phyloP scores from a whole-genome alignment of 2,797 vertebrate species.

The Pangasius krempfi region DNA sequence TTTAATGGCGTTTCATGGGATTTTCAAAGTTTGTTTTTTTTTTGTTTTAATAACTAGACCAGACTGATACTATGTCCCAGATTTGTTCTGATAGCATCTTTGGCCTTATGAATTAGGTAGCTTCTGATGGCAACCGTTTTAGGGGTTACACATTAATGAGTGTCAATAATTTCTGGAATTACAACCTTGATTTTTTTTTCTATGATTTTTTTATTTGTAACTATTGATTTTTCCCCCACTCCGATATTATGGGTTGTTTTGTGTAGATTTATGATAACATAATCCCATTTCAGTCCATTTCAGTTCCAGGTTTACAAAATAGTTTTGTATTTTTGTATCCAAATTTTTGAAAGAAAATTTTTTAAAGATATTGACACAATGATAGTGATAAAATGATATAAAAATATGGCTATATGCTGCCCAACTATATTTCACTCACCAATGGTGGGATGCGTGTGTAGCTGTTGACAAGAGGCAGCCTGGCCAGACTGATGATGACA shows the following conservation, averaged over 20 bases:
- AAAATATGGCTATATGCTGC: neutral
- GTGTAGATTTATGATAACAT: neutral
- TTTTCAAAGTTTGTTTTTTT: neutral
- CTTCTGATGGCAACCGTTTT: too few relatives aligned
- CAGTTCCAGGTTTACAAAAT: neutral
- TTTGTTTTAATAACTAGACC: neutral
- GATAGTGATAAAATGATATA: neutral
- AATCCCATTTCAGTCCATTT: neutral
- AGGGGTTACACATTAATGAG: neutral
- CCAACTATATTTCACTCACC: slow-evolving; percentile 72
- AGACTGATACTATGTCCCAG: neutral
- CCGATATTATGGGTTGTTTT: neutral
- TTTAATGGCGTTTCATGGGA: neutral
- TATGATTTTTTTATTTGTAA: neutral
- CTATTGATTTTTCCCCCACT: neutral
- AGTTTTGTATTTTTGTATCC: neutral
- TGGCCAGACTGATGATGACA: slow-evolving; percentile 90
- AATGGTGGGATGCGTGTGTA: slow-evolving; percentile 91
- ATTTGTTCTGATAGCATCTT: neutral
- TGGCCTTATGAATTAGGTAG: neutral
- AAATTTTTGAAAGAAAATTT: neutral
- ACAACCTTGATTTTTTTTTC: neutral
- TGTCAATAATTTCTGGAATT: neutral
- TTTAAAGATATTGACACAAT: neutral
- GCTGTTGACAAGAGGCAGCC: slow-evolving; percentile 94